Evolutionary conservation across 2,113 vertebrate species (phyloP).

Genomic region (Phalacrocorax brasilianus): DNA sequence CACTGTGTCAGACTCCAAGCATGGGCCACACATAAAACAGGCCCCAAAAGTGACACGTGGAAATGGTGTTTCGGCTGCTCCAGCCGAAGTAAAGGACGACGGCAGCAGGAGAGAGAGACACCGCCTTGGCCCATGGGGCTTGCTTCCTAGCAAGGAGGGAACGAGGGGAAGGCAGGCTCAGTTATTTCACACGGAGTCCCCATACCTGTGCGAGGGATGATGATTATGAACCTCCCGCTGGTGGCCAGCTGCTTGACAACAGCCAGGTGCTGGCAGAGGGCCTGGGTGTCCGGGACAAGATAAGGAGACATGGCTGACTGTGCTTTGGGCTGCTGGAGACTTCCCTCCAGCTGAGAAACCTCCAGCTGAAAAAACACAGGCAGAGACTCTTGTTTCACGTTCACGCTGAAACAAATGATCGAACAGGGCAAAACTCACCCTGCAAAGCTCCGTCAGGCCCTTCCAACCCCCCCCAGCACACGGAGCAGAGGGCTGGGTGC

Average conservation of each 20-base stretch:
- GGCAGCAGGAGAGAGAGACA: neutral
- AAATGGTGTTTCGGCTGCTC: neutral
- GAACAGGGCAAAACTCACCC: neutral
- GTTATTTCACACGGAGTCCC: rapidly evolving
- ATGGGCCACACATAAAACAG: neutral
- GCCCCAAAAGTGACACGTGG: neutral
- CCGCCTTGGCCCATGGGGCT: neutral
- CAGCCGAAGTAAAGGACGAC: neutral
- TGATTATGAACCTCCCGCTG: conserved; percentile 95
- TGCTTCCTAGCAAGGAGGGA: neutral
- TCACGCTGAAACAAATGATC: neutral
- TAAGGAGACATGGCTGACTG: conserved; percentile 98
- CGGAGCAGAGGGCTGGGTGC: neutral
- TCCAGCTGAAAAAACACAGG: conserved; percentile 79
- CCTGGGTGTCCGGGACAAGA: conserved; percentile 90
- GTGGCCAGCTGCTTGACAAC: conserved; percentile 87
- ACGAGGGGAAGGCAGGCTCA: neutral
- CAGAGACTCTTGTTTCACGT: neutral
- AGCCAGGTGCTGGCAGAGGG: conserved; percentile 91
- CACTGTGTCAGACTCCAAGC: neutral
- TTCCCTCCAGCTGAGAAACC: conserved; percentile 96
- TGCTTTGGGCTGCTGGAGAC: conserved; percentile 92
- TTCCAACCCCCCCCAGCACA: neutral
- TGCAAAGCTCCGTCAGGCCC: neutral
- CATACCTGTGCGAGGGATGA: conserved; percentile 94